Conservation (phyloP, 2,888 invertebrate genomes). For the Eilema sororculum region DNA sequence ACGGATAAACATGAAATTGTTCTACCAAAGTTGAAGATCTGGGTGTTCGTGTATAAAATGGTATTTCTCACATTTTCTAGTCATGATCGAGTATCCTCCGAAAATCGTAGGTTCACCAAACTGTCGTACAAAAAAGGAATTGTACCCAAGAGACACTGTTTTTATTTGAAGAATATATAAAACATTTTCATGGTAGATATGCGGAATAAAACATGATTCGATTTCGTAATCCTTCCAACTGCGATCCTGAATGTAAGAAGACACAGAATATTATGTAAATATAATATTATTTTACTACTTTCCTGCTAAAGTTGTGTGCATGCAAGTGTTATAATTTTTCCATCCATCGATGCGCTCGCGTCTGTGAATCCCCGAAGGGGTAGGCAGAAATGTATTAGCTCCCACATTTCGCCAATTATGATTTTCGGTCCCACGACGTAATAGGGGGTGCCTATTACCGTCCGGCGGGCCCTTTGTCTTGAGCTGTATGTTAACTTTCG, state of each 20-base stretch:
- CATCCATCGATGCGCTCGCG: too few relatives aligned
- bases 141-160: constrained; percentile 2
- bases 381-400: too few relatives aligned
- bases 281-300: background rate
- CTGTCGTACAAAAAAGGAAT: background rate
- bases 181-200: constrained; percentile 6
- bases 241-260: constrained; percentile 1
- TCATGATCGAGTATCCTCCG: background rate
- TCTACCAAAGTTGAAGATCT: background rate
- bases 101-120: constrained; percentile 2
- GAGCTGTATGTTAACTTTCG: too few relatives aligned
- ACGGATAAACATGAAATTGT: background rate
- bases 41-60: background rate
- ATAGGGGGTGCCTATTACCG: too few relatives aligned
- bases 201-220: constrained; percentile 6
- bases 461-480: too few relatives aligned
- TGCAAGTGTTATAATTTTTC: background rate
- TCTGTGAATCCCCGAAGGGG: too few relatives aligned
- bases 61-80: background rate
- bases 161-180: background rate
- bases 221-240: constrained; percentile 4
- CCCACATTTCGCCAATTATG: too few relatives aligned
- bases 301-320: background rate
- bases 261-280: background rate
- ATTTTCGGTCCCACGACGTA: too few relatives aligned